Evolutionary conservation across 2,797 vertebrate genomes (phyloP).

Genomic region (Tragelaphus oryx): DNA sequence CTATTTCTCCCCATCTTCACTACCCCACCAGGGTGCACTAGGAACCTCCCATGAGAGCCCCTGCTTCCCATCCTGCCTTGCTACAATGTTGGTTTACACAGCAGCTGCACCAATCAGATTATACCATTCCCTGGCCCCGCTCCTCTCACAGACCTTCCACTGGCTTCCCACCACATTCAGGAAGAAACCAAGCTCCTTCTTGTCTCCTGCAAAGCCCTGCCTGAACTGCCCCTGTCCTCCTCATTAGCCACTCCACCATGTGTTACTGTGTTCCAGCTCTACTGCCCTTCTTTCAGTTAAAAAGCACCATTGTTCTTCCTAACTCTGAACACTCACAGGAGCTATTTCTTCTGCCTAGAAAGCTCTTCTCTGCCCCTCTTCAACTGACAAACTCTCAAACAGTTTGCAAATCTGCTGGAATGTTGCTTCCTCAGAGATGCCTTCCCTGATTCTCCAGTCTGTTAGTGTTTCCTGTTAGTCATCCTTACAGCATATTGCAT

Average conservation of each 20-base stretch:
- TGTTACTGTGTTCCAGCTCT: not conserved
- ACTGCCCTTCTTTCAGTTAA: not conserved
- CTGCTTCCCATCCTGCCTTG: not conserved
- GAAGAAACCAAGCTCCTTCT: not conserved
- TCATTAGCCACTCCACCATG: not conserved
- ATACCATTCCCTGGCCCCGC: accelerated
- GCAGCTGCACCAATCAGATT: not conserved
- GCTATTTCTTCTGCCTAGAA: not conserved
- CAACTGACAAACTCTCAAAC: not conserved
- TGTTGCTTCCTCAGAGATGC: not conserved
- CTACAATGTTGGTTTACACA: not conserved
- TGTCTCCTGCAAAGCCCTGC: not conserved
- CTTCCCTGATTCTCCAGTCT: not conserved
- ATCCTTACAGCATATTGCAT: not conserved
- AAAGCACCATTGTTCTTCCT: not conserved
- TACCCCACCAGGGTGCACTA: not conserved
- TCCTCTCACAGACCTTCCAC: not conserved
- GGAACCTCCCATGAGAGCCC: not conserved
- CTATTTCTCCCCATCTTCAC: not conserved
- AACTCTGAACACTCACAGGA: not conserved
- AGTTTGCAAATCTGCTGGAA: not conserved
- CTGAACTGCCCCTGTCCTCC: not conserved
- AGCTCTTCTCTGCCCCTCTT: not conserved
- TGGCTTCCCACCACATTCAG: not conserved
- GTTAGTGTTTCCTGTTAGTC: not conserved